These are phyloP conservation scores for Bombus terrestris DNA, from an alignment of 1,140 invertebrate genomes.

Conservation along the genomic window DNA sequence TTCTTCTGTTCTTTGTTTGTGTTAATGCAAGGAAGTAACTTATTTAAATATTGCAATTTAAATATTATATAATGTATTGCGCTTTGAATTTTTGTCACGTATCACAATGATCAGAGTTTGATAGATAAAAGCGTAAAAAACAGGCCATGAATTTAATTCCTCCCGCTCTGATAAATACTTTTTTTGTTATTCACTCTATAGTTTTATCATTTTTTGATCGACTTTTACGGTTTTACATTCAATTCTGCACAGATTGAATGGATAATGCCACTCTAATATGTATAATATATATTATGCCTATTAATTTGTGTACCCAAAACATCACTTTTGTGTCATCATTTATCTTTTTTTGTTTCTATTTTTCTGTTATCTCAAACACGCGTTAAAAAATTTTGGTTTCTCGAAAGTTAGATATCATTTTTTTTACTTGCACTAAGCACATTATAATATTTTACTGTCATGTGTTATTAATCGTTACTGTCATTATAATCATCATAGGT, in stretches of 20 bases:
- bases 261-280: not conserved
- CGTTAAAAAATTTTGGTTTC: constrained; percentile 61
- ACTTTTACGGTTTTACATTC: constrained; percentile 3
- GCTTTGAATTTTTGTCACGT: constrained; percentile 7
- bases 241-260: constrained; percentile 28
- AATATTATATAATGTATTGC: not conserved
- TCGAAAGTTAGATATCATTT: constrained; percentile 53
- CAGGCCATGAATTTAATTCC: constrained; percentile 39
- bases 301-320: not conserved
- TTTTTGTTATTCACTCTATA: not conserved
- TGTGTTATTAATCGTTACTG: constrained; percentile 50
- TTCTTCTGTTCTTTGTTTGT: constrained; percentile 24
- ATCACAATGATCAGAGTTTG: constrained; percentile 44
- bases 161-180: not conserved
- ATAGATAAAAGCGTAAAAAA: constrained; percentile 39
- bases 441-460: constrained; percentile 55
- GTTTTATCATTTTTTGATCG: not conserved
- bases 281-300: not conserved
- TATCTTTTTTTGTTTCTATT: not conserved
- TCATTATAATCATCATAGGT: constrained; percentile 59
- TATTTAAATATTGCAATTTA: not conserved
- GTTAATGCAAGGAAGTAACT: constrained; percentile 45
- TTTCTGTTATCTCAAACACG: constrained; percentile 22
- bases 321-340: not conserved
- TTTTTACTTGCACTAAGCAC: constrained; percentile 55